A percentile compares a stretch with the other conserved stretches of the same genome.
phyloP scores from a whole-genome alignment of 2,888 invertebrate genomes.

The Trachelus iudaicus region DNA sequence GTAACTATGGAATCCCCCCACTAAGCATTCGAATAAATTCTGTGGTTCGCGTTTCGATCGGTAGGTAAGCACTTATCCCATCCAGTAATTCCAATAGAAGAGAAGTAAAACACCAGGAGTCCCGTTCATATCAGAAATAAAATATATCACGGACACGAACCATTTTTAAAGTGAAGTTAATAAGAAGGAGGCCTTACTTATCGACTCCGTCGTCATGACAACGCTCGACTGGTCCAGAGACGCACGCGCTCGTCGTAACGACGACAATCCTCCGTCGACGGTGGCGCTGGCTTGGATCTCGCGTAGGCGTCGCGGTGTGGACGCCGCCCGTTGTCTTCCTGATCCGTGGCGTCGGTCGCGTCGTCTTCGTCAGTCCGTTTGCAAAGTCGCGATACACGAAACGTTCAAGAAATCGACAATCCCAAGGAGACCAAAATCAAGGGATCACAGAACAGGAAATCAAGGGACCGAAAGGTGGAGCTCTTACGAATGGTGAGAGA shows the following conservation, averaged over 20 bases:
- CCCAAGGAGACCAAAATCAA: not conserved
- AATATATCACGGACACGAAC: not conserved
- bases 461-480: not conserved
- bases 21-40: not conserved
- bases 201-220: constrained; percentile 17
- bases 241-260: constrained; percentile 15
- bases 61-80: not conserved
- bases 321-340: constrained; percentile 36
- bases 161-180: not conserved
- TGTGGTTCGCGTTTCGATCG: not conserved
- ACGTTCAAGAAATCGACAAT: not conserved
- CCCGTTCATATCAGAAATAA: not conserved
- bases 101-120: not conserved
- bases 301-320: constrained; percentile 37
- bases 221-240: constrained; percentile 17
- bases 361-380: constrained; percentile 3
- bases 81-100: not conserved
- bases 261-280: constrained; percentile 16
- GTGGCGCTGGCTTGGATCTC: constrained; percentile 10
- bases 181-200: not conserved
- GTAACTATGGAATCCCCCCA: not conserved
- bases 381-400: not conserved
- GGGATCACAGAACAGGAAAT: not conserved
- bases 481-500: not conserved
- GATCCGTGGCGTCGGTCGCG: not conserved